Evolutionary conservation across 2,797 vertebrate genomes (phyloP), one percentile per base, ranked within the genome.

Genomic region (Pipistrellus pygmaeus): DNA sequence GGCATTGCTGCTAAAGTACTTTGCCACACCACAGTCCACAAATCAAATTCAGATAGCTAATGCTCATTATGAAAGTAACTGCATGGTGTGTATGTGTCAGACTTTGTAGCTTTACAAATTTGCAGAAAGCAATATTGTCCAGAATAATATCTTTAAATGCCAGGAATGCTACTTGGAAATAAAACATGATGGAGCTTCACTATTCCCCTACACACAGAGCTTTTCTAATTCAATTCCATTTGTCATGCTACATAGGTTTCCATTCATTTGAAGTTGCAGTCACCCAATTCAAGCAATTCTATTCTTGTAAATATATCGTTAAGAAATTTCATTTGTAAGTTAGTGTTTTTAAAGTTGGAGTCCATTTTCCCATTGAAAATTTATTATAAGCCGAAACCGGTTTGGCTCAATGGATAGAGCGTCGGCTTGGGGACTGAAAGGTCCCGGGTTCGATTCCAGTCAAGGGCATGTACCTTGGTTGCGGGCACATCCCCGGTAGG

Each of bases 251-350:
- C 55, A 84, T 76, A 80, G 72, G 51, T 92, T 95, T 95, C 69
- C 32, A 80, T 85, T 96, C 86, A 92, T 94, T 96, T 88, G 90
- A 92, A 93, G 44, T 82, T 85, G n/a, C 12, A 53, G 32, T 71
- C n/a, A 75, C 8, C 6, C 35, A 87, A n/a, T 75, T 88, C 38
- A 89, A 38, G 88, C 18, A 57, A 71, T 86, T 90, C 35, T 48
- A 12, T 17, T 73, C 30, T 92, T 96, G 41, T 27, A 91, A 86
- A 77, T 35, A 86, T 0, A 76, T 32, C 27, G 4, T 80, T 90
- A 68, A 82, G 12, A 86, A 90, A 84, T 15, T 84, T 90, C 71
- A 57, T 91, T 90, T 88, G 30, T 88, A 86, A 81, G 23, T 93
- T 68, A 83, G 38, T 90, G 38, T 17, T 82, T 93, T 77, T 83